phyloP scores from a whole-genome alignment of 2,888 invertebrate species.

The Chelonus formosanus region DNA sequence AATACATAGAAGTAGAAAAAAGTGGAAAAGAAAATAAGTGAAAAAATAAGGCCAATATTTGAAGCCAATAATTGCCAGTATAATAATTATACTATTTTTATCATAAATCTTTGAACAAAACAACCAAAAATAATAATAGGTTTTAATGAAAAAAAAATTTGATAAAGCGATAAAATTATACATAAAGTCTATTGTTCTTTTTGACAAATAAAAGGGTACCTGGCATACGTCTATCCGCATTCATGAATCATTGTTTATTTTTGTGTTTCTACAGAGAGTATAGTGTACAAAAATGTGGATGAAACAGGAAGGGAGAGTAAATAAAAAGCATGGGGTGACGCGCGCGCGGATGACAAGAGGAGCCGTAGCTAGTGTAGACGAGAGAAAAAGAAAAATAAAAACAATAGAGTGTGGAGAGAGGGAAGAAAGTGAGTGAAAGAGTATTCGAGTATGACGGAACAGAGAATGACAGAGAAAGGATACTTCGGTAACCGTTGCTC shows the following conservation, averaged over 20 bases:
- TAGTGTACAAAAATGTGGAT: slow-evolving; percentile 10
- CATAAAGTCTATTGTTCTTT: too few relatives aligned
- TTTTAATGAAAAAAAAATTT: too few relatives aligned
- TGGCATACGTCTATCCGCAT: slow-evolving; percentile 17
- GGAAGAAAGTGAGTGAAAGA: slow-evolving; percentile 29
- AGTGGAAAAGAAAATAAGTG: too few relatives aligned
- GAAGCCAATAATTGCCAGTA: too few relatives aligned
- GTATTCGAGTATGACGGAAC: slow-evolving; percentile 12
- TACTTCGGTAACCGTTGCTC: slow-evolving; percentile 57
- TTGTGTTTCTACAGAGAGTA: slow-evolving; percentile 23
- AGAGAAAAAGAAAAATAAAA: slow-evolving; percentile 25
- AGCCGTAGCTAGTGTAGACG: slow-evolving; percentile 11
- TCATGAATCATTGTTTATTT: slow-evolving; percentile 35
- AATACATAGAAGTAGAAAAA: too few relatives aligned
- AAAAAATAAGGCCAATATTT: too few relatives aligned
- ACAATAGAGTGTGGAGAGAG: slow-evolving; percentile 10
- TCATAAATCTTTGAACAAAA: too few relatives aligned
- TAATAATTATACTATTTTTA: too few relatives aligned
- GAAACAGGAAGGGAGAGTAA: slow-evolving; percentile 16
- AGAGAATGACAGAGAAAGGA: slow-evolving; percentile 41
- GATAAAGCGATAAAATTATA: too few relatives aligned
- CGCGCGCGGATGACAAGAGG: slow-evolving; percentile 8
- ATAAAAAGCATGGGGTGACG: slow-evolving; percentile 26
- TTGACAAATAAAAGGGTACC: too few relatives aligned
- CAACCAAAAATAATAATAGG: too few relatives aligned